Evolutionary conservation across 2,113 vertebrate genomes (phyloP), one percentile per base, ranked within the genome.

Genomic region (Pongo abelii): DNA sequence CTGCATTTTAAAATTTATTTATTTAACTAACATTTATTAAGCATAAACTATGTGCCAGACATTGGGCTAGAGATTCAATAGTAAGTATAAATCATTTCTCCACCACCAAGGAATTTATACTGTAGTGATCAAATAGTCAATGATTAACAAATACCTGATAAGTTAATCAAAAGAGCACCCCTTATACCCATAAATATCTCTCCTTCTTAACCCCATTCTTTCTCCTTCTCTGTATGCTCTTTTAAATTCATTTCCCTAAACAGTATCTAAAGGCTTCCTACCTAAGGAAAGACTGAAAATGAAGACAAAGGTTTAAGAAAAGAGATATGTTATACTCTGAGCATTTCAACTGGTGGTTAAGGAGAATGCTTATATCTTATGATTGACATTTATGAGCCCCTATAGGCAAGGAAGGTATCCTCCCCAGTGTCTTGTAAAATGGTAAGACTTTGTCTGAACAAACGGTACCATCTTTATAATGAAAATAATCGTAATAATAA

Each of bases 391-490:
- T 96, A 98, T 50, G 80, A 97, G 87, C 30, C 79, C 96, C 70
- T 97, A 81, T 86, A 96, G 97, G 97, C 87, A 96, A 96, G 48
- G 84, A 97, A 96, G 87, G 30, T 92, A 90, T 67, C 95, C 84
- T 92, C 46, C 67, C 48, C 52, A 16, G 7, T 59, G 69, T 75
- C 97, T 96, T 80, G 17, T 97, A 97, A 97, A 96, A 95, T 79
- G n/a, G 69, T 78, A 80, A 96, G 92, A 61, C 84, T 95, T 96
- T 97, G 93, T 97, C 91, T 94, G 83, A 96, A 96, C 92, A 97
- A 98, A 97, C 87, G 92, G 84, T 43, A 43, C 25, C 77, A 57
- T 87, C 55, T 83, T 96, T 55, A 91, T 96, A 97, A 93, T 67
- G 55, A 91, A 92, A 94, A 93, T 92, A 89, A 92, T 81, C 75